Base-by-base conservation (phyloP, 2,113 vertebrate species). In the Suricata suricatta region DNA sequence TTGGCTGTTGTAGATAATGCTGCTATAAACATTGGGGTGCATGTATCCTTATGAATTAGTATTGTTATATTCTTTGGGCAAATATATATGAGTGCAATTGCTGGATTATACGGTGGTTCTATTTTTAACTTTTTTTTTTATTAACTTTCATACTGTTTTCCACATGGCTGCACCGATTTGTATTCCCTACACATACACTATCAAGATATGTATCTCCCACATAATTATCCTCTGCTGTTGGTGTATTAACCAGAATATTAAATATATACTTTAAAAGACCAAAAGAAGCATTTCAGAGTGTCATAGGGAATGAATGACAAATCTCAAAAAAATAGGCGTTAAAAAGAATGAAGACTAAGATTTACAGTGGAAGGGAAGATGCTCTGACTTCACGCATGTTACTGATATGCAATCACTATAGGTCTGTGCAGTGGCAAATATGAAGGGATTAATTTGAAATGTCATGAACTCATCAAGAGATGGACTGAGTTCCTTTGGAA, bases 241-340 rank as follows among this genome's bases (percentile, higher is more conserved):
- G 41, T 94, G 7, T 69, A 81, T 86, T 89, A 81, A 66, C 86
- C 41, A 82, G 72, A 86, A 90, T 85, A 79, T 27, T 84, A 41
- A 92, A 15, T 76, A 96, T 84, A 19, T 93, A 74, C 31, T 57
- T 95, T 96, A n/a, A 96, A 92, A 88, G 33, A 71, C 27, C 25
- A 57, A 41, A 69, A 31, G 38, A 60, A 88, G 21, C 2, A 25
- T 92, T 93, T 91, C n/a, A 47, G 54, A 68, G 52, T n/a, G 7
- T 79, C 11, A 16, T 63, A 25, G 86, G 47, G 31, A 29, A 10
- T 54, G 41, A 66, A 68, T 6, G 15, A 50, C n/a, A 72, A 17
- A 54, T 38, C 17, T 17, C 47, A 38, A 54, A 81, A 64, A 87
- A 6, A 21, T 25, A 57, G 4, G 25, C 15, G 94, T 31, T 16